These are phyloP conservation scores for Harpagoxenus sublaevis DNA, from an alignment of 2,888 invertebrate genomes.

Conservation along the genomic window DNA sequence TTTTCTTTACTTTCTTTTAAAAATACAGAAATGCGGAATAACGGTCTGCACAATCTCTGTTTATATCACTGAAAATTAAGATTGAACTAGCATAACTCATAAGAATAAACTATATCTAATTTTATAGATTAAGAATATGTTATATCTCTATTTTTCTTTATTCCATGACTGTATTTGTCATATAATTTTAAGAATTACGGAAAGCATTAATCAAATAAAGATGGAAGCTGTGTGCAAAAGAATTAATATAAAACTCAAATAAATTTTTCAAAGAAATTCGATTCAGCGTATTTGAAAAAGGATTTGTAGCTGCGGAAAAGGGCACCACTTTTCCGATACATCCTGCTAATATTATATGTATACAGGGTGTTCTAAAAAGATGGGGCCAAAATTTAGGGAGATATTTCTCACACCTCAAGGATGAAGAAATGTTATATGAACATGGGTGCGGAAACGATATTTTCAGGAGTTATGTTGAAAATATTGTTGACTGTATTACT, in stretches of 20 bases:
- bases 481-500: no score
- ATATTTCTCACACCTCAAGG: no score
- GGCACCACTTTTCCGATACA: neutral
- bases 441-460: no score
- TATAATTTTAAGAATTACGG: neutral
- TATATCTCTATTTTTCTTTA: neutral
- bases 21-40: neutral
- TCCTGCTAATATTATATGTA: neutral
- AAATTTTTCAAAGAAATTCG: slow-evolving; percentile 6
- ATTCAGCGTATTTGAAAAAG: neutral
- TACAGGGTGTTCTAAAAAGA: no score
- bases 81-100: neutral
- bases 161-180: neutral
- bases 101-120: neutral
- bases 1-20: neutral
- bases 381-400: no score
- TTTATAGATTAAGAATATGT: neutral
- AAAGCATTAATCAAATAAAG: neutral
- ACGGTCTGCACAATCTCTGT: neutral
- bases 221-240: neutral
- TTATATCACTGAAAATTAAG: slow-evolving; percentile 15
- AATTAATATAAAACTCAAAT: neutral
- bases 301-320: neutral
- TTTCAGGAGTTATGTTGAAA: no score
- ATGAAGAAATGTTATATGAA: no score